Evolutionary conservation across 2,113 vertebrate species (phyloP), one percentile per base, ranked within the genome.

Genomic region (Prolemur simus): DNA sequence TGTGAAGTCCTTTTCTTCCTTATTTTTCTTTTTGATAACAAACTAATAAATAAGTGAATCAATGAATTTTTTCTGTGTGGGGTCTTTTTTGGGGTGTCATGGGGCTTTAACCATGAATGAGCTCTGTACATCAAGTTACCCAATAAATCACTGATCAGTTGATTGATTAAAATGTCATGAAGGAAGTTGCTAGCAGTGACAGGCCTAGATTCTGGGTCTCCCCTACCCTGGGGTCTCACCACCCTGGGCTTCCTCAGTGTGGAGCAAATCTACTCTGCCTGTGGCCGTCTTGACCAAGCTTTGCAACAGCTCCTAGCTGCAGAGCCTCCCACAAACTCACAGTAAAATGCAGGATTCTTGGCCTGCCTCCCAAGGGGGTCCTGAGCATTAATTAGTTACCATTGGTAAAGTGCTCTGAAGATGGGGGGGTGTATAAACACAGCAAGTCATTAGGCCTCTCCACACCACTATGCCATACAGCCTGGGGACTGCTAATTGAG

Each of bases 371-470:
- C 97, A 93, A 73, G 74, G 69, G 94, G 64, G 89, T 91, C 32
- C 0, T 97, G 89, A 97, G 87, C 92, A 93, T 95, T 96, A 96
- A 98, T 97, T 97, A 96, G 97, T 94, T 95, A 95, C 97, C 90
- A 89, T 52, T 86, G 86, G 93, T 96, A 96, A 96, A 97, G 95
- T 94, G 95, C 54, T 96, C 93, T 89, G 80, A 97, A 96, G 96
- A 94, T 45, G 69, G n/a, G 45, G 93, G 95, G 69, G 76, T 89
- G 37, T 52, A 77, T 80, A 95, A 98, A 97, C 95, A 95, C 0
- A 0, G 68, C 69, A 49, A 95, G 83, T 96, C 93, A 96, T 97
- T 95, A 97, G 96, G 60, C 93, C 89, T 89, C 82, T 94, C 89
- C 95, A 93, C 18, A 87, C 91, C 78, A 87, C 63, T 47, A 63